Percentiles rank a stretch among this genome's conserved stretches.
Evolutionary conservation across 1,140 invertebrate genomes (phyloP).

Genomic region (Drosophila bocqueti): DNA sequence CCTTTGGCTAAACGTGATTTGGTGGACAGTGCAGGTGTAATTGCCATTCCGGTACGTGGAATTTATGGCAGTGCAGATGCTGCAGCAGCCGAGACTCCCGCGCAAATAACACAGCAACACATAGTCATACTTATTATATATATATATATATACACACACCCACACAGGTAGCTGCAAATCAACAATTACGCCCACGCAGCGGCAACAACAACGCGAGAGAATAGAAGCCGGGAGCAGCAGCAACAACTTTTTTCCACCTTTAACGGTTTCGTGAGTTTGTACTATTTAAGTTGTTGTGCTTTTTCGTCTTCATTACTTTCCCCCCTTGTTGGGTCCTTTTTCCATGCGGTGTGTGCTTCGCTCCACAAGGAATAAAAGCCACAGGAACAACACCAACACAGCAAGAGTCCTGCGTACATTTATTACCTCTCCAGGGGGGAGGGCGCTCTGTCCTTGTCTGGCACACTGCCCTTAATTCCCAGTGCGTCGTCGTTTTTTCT

Average conservation of each 20-base stretch:
- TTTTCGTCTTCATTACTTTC: slow-evolving; percentile 42
- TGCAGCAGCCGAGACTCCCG: slow-evolving; percentile 21
- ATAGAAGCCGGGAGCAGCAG: slow-evolving; percentile 32
- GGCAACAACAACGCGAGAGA: slow-evolving; percentile 11
- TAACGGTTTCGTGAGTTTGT: slow-evolving; percentile 56
- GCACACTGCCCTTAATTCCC: slow-evolving; percentile 7
- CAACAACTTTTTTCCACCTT: slow-evolving; percentile 41
- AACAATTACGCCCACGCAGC: slow-evolving; percentile 47
- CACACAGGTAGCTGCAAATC: slow-evolving; percentile 11
- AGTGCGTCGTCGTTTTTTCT: slow-evolving; percentile 19
- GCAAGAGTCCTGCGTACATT: slow-evolving; percentile 38
- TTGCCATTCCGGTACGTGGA: slow-evolving; percentile 6
- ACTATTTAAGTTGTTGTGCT: slow-evolving; percentile 28
- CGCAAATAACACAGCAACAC: slow-evolving; percentile 8
- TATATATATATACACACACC: background rate
- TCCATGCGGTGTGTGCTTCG: slow-evolving; percentile 20
- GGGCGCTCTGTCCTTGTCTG: slow-evolving; percentile 10
- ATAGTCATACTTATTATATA: background rate
- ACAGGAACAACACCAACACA: slow-evolving; percentile 26
- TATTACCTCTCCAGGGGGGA: slow-evolving; percentile 19
- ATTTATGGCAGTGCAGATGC: slow-evolving; percentile 21
- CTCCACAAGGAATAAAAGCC: slow-evolving; percentile 35
- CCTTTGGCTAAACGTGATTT: background rate
- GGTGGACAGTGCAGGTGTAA: background rate
- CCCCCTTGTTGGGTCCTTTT: background rate